Evolutionary conservation across 2,888 invertebrate species (phyloP), one percentile per base, ranked within the genome.

Genomic region (Pomacea canaliculata): DNA sequence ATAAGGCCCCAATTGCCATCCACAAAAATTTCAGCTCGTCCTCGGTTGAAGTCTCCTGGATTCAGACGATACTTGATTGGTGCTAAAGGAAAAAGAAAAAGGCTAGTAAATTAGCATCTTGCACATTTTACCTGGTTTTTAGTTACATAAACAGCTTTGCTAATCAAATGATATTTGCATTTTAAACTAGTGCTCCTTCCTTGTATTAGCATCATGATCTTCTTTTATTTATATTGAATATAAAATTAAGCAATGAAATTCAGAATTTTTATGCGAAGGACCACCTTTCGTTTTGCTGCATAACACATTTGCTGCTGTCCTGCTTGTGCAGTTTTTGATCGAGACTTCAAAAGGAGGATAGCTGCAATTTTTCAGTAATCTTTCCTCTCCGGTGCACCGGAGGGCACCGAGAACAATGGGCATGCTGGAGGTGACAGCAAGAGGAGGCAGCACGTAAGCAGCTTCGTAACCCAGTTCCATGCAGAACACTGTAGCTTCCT

Each of bases 401-500:
- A 79, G 72, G 49, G 56, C 60, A 27, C 51, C 66, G 18, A 79
- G 46, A 13, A 66, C 56, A 10, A n/a, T 27, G 56, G 72, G 66
- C 0, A 12, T 19, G 10, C 19, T 19, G 3, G 23, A 12, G 19
- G 7, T 19, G 12, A n/a, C 9, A 19, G 18, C 0, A 1, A 27
- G 51, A 46, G 70, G 66, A 49, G 19, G 51, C n/a, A 76, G 66
- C 9, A 62, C 37, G 13, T 62, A 67, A 23, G 72, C 78, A 51
- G 49, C 37, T 10, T 16, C 23, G 65, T 51, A 78, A 3, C 93
- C 93, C 4, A 93, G 88, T 79, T 92, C 92, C 79, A 87, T 88
- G 86, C 93, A 93, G 18, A 93, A 90, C 27, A 93, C 89, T 73
- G 90, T 86, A 19, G 93, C 93, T 86, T 93, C 92, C 48, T 89